These are phyloP conservation scores for Matsumyia berberina DNA, from an alignment of 2,888 invertebrate genomes.

Conservation along the genomic window DNA sequence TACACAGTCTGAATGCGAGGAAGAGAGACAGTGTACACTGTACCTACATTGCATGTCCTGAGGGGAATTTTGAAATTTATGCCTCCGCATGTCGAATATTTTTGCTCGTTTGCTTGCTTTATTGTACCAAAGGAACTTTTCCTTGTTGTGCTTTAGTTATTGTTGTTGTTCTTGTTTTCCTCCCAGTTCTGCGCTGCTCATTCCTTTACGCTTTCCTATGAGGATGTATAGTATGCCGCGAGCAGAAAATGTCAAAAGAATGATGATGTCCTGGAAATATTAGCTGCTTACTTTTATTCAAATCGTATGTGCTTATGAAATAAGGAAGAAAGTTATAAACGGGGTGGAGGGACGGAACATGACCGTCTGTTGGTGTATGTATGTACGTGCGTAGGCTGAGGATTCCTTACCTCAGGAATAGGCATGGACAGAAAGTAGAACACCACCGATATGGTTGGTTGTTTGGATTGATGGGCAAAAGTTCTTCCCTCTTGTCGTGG, in stretches of 20 bases:
- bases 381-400: conserved; percentile 16
- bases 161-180: conserved; percentile 11
- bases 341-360: background rate
- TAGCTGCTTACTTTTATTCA: conserved; percentile 72
- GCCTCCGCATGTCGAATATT: conserved; percentile 75
- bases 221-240: conserved; percentile 42
- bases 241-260: conserved; percentile 73
- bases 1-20: conserved; percentile 20
- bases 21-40: conserved; percentile 9
- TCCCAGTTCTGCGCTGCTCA: background rate
- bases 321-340: conserved; percentile 12
- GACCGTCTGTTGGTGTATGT: conserved; percentile 29
- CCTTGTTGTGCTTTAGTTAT: conserved; percentile 40
- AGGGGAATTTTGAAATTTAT: conserved; percentile 73
- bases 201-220: background rate
- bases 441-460: conserved; percentile 22
- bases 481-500: background rate
- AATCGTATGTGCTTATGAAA: conserved; percentile 63
- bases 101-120: conserved; percentile 71
- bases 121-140: conserved; percentile 62
- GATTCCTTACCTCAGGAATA: background rate
- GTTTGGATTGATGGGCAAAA: conserved; percentile 56
- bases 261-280: conserved; percentile 73
- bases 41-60: conserved; percentile 52
- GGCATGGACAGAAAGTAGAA: conserved; percentile 13